phyloP scores from a whole-genome alignment of 2,797 vertebrate species.

The Rhinogobio ventralis region DNA sequence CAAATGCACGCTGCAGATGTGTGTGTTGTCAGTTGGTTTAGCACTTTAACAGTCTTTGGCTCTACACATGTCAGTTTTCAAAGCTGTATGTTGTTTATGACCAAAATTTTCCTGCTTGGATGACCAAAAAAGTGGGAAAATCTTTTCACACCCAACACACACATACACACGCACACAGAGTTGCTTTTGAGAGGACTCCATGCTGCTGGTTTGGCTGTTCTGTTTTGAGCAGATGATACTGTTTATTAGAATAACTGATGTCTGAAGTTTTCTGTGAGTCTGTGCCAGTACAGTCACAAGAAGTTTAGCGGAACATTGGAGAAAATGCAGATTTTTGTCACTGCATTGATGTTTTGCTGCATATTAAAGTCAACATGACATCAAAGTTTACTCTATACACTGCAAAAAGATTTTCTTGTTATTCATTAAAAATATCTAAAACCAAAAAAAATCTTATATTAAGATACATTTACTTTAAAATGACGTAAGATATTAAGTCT shows the following conservation, averaged over 20 bases:
- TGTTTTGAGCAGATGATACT: constrained; percentile 65
- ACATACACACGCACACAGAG: constrained; percentile 67
- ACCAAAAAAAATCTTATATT: not conserved
- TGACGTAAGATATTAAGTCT: not conserved
- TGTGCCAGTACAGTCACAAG: constrained; percentile 66
- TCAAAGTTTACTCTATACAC: not conserved
- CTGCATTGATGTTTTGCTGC: constrained; percentile 1
- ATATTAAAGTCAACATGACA: constrained; percentile 17
- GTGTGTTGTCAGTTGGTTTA: constrained; percentile 53
- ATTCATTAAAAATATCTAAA: not conserved
- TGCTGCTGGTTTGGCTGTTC: constrained; percentile 65
- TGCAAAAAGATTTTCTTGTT: not conserved
- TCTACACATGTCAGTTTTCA: constrained; percentile 74
- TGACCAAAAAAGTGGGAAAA: constrained; percentile 81
- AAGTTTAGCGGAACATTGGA: constrained; percentile 65
- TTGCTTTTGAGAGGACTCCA: constrained; percentile 77
- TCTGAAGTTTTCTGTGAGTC: constrained; percentile 77
- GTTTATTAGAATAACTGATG: constrained; percentile 81
- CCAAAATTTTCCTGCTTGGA: constrained; percentile 83
- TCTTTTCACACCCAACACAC: constrained; percentile 79
- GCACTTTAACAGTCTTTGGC: constrained; percentile 66
- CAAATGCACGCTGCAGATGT: constrained; percentile 37
- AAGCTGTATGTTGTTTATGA: constrained; percentile 81
- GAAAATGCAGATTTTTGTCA: constrained; percentile 66
- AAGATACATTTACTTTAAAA: not conserved